Conservation (phyloP, 2,113 vertebrate genomes). For the Tragelaphus scriptus region DNA sequence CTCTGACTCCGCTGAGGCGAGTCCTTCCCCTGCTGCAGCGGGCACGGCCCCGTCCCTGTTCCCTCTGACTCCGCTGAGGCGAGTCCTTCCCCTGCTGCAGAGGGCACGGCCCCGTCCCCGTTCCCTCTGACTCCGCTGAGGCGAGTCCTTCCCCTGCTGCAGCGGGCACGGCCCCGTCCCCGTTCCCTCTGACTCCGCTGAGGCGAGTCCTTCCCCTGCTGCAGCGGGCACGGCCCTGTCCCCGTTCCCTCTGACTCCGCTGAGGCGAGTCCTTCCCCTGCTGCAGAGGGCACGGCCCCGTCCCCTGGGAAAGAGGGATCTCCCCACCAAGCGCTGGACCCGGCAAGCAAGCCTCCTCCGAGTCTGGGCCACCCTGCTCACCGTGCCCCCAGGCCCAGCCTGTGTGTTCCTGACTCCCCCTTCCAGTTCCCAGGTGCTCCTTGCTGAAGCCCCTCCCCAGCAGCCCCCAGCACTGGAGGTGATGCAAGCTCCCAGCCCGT, state of each 20-base stretch:
- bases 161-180: too few species aligned
- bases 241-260: rapidly evolving
- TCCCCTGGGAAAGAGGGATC: neutral
- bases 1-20: too few species aligned
- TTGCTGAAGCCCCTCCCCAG: too few species aligned
- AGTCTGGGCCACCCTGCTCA: neutral
- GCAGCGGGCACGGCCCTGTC: rapidly evolving
- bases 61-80: too few species aligned
- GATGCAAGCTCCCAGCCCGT: rapidly evolving
- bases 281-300: rapidly evolving
- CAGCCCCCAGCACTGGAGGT: rapidly evolving
- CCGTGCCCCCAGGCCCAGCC: neutral
- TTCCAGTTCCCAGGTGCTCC: neutral
- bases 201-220: too few species aligned
- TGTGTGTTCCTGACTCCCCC: neutral
- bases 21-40: too few species aligned
- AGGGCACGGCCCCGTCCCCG: too few species aligned
- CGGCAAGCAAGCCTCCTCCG: neutral
- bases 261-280: rapidly evolving
- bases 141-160: too few species aligned
- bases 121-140: too few species aligned
- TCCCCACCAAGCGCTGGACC: rapidly evolving
- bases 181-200: too few species aligned
- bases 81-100: too few species aligned
- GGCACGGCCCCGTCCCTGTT: too few species aligned